phyloP scores from a whole-genome alignment of 2,113 vertebrate species.

The Zosterops borbonicus region DNA sequence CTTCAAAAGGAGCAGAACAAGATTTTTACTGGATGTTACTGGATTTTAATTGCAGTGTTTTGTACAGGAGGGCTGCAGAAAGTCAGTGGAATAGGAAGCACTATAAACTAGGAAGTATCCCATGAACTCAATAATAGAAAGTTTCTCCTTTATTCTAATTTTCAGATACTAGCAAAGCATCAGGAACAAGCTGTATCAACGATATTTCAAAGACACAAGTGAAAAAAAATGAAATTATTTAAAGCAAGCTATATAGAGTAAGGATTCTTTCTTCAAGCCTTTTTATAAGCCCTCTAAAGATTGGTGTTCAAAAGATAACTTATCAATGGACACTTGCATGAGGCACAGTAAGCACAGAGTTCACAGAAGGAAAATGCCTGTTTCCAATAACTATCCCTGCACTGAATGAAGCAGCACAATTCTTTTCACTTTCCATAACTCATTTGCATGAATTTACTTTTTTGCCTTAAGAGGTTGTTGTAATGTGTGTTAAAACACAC shows the following conservation, averaged over 20 bases:
- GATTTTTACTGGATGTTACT: not conserved
- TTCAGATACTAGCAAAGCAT: not conserved
- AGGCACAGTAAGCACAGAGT: not conserved
- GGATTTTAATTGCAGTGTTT: not conserved
- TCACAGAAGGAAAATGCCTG: not conserved
- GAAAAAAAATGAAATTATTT: not conserved
- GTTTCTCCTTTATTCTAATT: not conserved
- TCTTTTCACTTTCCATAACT: conserved; percentile 61
- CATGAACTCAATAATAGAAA: not conserved
- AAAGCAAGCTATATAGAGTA: not conserved
- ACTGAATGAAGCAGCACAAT: conserved; percentile 3
- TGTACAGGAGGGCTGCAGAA: not conserved
- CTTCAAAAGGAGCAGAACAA: not conserved
- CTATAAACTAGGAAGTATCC: not conserved
- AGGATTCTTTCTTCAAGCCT: not conserved
- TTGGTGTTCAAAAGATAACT: not conserved
- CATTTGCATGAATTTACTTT: conserved; percentile 74
- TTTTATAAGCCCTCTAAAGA: not conserved
- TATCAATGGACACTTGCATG: not conserved
- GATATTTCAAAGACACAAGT: not conserved
- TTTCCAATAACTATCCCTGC: not conserved
- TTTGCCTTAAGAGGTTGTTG: conserved; percentile 77
- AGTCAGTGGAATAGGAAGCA: not conserved
- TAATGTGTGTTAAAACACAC: conserved; percentile 76
- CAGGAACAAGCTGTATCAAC: not conserved